Evolutionary conservation across 2,113 vertebrate species (phyloP).

Genomic region (Chrysemys picta): DNA sequence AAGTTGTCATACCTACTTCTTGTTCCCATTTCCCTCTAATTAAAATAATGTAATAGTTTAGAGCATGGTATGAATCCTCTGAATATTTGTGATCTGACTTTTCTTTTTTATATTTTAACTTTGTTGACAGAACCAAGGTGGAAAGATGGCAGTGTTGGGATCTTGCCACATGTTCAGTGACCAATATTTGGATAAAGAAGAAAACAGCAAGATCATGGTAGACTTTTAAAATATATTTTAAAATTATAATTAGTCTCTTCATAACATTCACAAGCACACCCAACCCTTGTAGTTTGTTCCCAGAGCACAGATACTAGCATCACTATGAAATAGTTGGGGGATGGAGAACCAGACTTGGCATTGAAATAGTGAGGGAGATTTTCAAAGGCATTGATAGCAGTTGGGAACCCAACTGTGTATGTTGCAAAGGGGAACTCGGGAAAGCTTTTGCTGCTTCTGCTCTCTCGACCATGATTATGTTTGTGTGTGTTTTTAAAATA

Average conservation of each 20-base stretch:
- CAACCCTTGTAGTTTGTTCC: neutral
- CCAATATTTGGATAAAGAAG: slow-evolving; percentile 97
- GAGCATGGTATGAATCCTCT: neutral
- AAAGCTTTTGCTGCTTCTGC: neutral
- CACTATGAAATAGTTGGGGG: neutral
- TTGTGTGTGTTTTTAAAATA: neutral
- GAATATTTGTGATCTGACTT: neutral
- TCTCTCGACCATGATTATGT: neutral
- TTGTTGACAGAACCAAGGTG: slow-evolving; percentile 81
- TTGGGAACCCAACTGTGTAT: neutral
- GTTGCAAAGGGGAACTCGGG: neutral
- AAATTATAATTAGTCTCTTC: neutral
- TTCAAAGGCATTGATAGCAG: neutral
- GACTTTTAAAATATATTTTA: slow-evolving; percentile 35
- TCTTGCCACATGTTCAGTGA: slow-evolving; percentile 98
- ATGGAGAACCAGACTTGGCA: neutral
- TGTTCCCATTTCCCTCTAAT: neutral
- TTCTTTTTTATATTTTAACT: neutral
- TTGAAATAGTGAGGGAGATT: neutral
- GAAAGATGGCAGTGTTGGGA: slow-evolving; percentile 92
- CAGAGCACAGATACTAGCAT: neutral
- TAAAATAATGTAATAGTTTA: neutral
- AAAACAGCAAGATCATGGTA: slow-evolving; percentile 96
- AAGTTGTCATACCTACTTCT: neutral
- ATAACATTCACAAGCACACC: neutral